Evolutionary conservation across 2,113 vertebrate species (phyloP).

Genomic region (Columbina picui): DNA sequence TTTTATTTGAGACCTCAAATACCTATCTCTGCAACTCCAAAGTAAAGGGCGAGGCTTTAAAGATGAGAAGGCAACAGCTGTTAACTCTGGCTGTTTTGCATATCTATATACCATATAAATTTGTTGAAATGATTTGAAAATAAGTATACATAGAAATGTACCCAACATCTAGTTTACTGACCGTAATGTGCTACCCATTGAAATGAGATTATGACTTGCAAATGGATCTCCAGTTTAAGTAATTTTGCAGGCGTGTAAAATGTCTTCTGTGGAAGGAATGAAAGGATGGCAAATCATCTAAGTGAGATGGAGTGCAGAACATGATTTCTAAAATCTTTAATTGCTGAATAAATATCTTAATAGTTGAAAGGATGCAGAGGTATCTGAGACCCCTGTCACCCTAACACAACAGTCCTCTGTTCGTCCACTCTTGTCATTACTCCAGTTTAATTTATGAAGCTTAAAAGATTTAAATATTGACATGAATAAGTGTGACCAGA

Average conservation of each 20-base stretch:
- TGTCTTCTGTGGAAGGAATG: slow-evolving; percentile 56
- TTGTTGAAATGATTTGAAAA: slow-evolving; percentile 42
- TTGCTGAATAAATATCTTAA: slow-evolving; percentile 56
- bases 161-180: slow-evolving; percentile 41
- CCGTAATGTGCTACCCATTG: slow-evolving; percentile 23
- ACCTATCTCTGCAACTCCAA: background rate
- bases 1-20: slow-evolving; percentile 36
- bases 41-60: slow-evolving; percentile 52
- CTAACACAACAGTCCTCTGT: background rate
- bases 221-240: slow-evolving; percentile 80
- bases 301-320: slow-evolving; percentile 7
- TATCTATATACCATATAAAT: slow-evolving; percentile 19
- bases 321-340: slow-evolving; percentile 42
- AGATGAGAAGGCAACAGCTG: slow-evolving; percentile 47
- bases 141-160: background rate
- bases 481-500: background rate
- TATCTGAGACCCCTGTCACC: slow-evolving; percentile 20
- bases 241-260: slow-evolving; percentile 72
- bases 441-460: slow-evolving; percentile 1
- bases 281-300: background rate
- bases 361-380: slow-evolving; percentile 30
- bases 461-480: slow-evolving; percentile 22
- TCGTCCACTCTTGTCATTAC: background rate
- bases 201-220: slow-evolving; percentile 62
- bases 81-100: slow-evolving; percentile 44